Base-by-base conservation (phyloP, 2,888 invertebrate genomes). In the Acanthosepion esculentum region DNA sequence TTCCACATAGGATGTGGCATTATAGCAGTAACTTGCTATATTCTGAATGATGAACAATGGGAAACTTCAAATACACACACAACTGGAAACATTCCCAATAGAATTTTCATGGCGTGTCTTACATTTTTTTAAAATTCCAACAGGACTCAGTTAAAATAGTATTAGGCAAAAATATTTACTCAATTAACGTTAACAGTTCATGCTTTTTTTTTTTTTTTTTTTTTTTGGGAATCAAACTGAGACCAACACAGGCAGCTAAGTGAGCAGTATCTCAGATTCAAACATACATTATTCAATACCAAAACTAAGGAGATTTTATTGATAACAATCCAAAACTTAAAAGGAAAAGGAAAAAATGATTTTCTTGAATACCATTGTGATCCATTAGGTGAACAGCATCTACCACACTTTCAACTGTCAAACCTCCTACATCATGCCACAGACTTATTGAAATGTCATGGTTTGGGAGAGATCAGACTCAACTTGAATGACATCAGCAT, bases 291-390 rank as follows among this genome's bases (percentile, higher is more conserved):
- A 78, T 33, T 78, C 10, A 78, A 78, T 78, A 78, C 78, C 78
- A n/a, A 33, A 78, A 78, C 78, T n/a, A 12, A n/a, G 18, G n/a
- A 18, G 78, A 10, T 29, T 12, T n/a, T 33, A 33, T 78, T 78
- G n/a, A 78, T 78, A n/a, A 78, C 78, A 78, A 78, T 78, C 78
- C n/a, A 78, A 78, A 78, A 78, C 78, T 64, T 10, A 78, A n/a
- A 78, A 29, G n/a, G 23, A 78, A 78, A 78, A n/a, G n/a, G 12
- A 78, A 78, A 78, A 78, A 78, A n/a, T 10, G n/a, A n/a, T 78
- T 78, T 78, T 78, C 78, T 78, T 78, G n/a, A 78, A 78, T 78
- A 78, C 78, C 78, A 78, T 78, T 78, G 78, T 78, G 78, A 78
- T 78, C 78, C 78, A n/a, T 78, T 78, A 78, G 78, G 78, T 78